Evolutionary conservation across 2,888 invertebrate genomes (phyloP).

Genomic region (Amphimallon solstitiale): DNA sequence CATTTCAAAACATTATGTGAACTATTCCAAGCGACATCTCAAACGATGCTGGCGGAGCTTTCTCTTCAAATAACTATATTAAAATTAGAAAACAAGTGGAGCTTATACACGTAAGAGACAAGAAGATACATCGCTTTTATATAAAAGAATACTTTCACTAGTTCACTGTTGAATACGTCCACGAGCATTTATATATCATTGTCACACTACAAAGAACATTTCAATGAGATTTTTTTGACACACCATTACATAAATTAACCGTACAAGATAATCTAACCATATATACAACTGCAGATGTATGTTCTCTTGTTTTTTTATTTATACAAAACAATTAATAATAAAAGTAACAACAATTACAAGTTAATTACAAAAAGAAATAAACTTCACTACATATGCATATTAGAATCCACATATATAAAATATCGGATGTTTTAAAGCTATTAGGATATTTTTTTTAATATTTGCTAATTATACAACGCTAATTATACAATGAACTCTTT

Average conservation of each 20-base stretch:
- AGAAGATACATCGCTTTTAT: conserved; percentile 26
- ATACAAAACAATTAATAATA: too few relatives aligned
- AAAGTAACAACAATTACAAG: too few relatives aligned
- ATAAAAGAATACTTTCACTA: conserved; percentile 35
- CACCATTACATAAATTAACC: conserved; percentile 23
- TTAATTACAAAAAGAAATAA: too few relatives aligned
- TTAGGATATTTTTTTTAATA: too few relatives aligned
- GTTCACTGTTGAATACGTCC: conserved; percentile 3
- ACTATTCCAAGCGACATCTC: conserved; percentile 34
- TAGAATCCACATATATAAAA: too few relatives aligned
- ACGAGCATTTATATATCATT: conserved; percentile 36
- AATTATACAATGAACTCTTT: too few relatives aligned
- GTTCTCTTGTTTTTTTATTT: neutral
- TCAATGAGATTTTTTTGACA: conserved; percentile 33
- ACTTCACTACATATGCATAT: too few relatives aligned
- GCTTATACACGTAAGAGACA: conserved; percentile 6
- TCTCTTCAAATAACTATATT: conserved; percentile 41
- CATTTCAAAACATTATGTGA: conserved; percentile 39
- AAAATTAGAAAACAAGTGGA: conserved; percentile 34
- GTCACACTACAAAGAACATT: conserved; percentile 37
- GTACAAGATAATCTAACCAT: conserved; percentile 29
- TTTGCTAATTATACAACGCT: too few relatives aligned
- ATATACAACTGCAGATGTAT: neutral
- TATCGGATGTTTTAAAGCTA: too few relatives aligned
- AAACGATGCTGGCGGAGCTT: conserved; percentile 13